A percentile compares a stretch with the other conserved stretches of the same genome.
These are phyloP conservation scores for Schizaphis graminum DNA, from an alignment of 2,888 invertebrate species.

Conservation along the genomic window DNA sequence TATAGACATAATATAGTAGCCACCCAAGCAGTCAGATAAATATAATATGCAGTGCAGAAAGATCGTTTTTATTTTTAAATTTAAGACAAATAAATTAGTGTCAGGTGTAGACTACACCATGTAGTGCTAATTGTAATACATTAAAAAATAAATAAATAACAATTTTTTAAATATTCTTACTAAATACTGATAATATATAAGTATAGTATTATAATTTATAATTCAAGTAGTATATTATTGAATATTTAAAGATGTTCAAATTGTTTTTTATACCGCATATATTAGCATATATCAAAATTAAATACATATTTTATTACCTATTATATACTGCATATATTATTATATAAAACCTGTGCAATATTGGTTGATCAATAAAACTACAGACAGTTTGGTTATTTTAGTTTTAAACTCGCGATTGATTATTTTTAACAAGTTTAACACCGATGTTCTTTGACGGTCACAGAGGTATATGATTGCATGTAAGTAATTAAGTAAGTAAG, in stretches of 20 bases:
- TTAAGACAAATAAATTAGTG: too few species aligned
- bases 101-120: too few species aligned
- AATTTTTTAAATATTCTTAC: neutral
- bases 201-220: neutral
- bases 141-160: neutral
- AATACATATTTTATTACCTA: neutral
- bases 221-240: neutral
- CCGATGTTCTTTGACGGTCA: too few species aligned
- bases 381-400: neutral
- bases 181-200: neutral
- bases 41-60: too few species aligned
- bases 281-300: neutral
- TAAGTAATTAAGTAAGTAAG: too few species aligned
- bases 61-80: too few species aligned
- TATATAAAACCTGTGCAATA: neutral
- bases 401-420: too few species aligned
- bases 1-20: too few species aligned
- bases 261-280: neutral
- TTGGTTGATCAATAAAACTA: neutral
- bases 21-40: too few species aligned
- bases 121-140: too few species aligned
- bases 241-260: neutral
- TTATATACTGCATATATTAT: neutral
- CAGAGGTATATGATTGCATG: too few species aligned
- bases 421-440: too few species aligned